Evolutionary conservation across 2,797 vertebrate species (phyloP).

Genomic region (Scyliorhinus canicula): DNA sequence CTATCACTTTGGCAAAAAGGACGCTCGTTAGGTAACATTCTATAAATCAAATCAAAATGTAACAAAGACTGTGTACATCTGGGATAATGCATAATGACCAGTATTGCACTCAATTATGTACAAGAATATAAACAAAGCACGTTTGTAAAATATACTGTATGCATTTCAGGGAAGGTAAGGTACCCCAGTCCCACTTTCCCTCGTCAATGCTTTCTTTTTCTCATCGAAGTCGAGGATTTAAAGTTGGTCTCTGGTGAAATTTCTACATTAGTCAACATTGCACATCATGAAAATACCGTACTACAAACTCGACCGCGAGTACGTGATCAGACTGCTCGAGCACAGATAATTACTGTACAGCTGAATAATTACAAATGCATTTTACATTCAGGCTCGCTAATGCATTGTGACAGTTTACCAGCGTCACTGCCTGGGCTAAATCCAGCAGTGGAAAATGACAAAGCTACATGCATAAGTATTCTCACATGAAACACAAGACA

Average conservation of each 20-base stretch:
- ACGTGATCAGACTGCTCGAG: constrained; percentile 44
- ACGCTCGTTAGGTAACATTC: constrained; percentile 73
- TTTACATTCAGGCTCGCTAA: constrained; percentile 19
- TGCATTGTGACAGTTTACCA: not conserved
- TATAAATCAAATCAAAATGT: constrained; percentile 77
- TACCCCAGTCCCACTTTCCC: not conserved
- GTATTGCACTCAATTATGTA: constrained; percentile 91
- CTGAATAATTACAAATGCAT: constrained; percentile 56
- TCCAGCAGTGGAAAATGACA: not conserved
- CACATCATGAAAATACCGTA: constrained; percentile 15
- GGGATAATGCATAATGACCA: constrained; percentile 50
- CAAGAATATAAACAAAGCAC: constrained; percentile 67
- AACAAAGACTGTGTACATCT: constrained; percentile 80
- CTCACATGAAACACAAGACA: not conserved
- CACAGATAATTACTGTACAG: constrained; percentile 55
- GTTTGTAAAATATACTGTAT: constrained; percentile 52
- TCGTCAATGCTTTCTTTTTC: not conserved
- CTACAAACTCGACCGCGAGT: not conserved
- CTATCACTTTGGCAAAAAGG: constrained; percentile 82
- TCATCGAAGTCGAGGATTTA: not conserved
- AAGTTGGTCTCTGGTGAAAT: not conserved
- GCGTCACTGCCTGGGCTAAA: not conserved
- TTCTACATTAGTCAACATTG: constrained; percentile 28
- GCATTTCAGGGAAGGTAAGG: not conserved
- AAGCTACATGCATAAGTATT: constrained; percentile 17